Base-by-base conservation (phyloP, 23 tunicate genomes). In the Corella eumyota region DNA sequence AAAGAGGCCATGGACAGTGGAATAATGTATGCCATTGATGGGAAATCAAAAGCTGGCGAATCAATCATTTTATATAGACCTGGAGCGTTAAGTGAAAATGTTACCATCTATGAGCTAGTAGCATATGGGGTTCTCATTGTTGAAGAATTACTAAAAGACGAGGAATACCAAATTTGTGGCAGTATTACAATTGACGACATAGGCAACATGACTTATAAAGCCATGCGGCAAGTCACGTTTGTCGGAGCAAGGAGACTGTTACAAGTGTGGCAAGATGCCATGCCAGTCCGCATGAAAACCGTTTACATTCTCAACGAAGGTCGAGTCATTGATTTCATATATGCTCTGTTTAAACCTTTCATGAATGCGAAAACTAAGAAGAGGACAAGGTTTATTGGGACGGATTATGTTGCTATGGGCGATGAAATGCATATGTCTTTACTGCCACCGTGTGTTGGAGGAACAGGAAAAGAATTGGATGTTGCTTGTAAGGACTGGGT, bases 401-500 rank as follows among this genome's bases (percentile, higher is more conserved):
- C n/a, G 27, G 40, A 64, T 34, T 76, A 47, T 50, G 36, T 24
- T 2, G 40, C 30, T 17, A 64, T 84, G 15, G 68, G 76, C 6
- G 68, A 76, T 24, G 24, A 36, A 11, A 34, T 84, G 6, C 65
- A 62, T 37, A 52, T 34, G 1, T 9, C 68, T 11, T 44, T 56
- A 0, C 64, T 84, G 3, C 94, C 94, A 15, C 74, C 73, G 2
- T 67, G 50, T 30, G 45, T 67, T 20, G 94, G 83, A 19, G 94
- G 94, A 22, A 76, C 78, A 0, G 94, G 83, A 0, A 72, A 65
- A 0, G 3, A 22, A 17, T 32, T 60, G 1, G 65, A 60, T 2
- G 32, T 28, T 3, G 32, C 32, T 24, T 3, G 4, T 31, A 24
- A 29, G 21, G 65, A 32, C 2, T 60, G 65, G 65, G 32, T 26